These are phyloP conservation scores for Poeciliopsis gracilis DNA, from an alignment of 2,797 vertebrate species.

Conservation along the genomic window DNA sequence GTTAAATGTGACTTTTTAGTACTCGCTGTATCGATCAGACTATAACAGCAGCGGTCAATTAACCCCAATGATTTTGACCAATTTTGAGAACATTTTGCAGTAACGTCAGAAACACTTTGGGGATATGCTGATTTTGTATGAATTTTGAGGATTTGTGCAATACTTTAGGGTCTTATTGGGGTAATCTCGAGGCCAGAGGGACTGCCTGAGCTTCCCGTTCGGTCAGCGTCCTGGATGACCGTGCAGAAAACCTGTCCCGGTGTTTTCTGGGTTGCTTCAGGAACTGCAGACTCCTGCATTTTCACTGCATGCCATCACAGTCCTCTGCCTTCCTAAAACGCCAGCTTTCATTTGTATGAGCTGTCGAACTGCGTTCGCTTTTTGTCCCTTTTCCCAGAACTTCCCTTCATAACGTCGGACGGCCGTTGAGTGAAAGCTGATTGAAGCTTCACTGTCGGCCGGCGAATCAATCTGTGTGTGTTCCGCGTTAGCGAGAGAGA, in stretches of 20 bases:
- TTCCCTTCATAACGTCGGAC: not conserved
- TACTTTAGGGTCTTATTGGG: no score
- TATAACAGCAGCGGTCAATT: fast-evolving
- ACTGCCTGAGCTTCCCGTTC: not conserved
- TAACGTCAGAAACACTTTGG: no score
- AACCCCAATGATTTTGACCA: no score
- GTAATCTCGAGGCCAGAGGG: no score
- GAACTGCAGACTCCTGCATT: not conserved
- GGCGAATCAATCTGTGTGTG: slow-evolving; percentile 16
- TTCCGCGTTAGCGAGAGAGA: not conserved
- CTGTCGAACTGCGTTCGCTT: slow-evolving; percentile 5
- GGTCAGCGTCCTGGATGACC: not conserved
- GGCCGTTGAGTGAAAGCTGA: slow-evolving; percentile 24
- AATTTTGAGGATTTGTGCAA: no score
- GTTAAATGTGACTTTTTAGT: no score
- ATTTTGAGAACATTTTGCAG: no score
- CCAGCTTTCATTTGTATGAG: not conserved
- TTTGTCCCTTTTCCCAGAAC: not conserved
- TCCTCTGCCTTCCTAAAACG: slow-evolving; percentile 10
- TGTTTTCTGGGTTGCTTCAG: not conserved
- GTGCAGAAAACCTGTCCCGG: not conserved
- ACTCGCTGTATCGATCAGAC: no score
- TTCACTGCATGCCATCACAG: not conserved
- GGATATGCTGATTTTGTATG: no score
- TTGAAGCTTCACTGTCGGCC: slow-evolving; percentile 18